A percentile compares a stretch with the other conserved stretches of the same genome.
Conservation (phyloP, 2,797 vertebrate genomes). For the Sebastes paucispinis region DNA sequence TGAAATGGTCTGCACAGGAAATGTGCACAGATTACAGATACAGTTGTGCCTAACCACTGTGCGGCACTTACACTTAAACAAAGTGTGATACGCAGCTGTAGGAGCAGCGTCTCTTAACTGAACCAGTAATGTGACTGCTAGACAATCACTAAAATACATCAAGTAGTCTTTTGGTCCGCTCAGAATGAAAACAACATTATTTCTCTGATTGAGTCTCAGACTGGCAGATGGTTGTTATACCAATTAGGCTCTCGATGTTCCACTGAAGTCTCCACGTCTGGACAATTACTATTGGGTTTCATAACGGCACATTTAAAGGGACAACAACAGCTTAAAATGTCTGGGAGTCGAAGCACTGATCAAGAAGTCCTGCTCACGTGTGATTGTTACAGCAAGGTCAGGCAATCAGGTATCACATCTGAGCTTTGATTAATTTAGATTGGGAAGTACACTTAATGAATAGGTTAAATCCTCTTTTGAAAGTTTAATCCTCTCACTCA, state of each 20-base stretch:
- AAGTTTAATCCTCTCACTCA: neutral
- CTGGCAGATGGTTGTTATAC: constrained; percentile 36
- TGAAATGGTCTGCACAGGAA: neutral
- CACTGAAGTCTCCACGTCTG: constrained; percentile 15
- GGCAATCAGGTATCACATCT: neutral
- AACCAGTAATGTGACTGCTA: neutral
- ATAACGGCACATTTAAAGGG: constrained; percentile 17
- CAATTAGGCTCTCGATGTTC: constrained; percentile 41
- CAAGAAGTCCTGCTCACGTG: neutral
- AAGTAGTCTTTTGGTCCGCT: constrained; percentile 3
- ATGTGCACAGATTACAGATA: constrained; percentile 24
- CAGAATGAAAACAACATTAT: constrained; percentile 17
- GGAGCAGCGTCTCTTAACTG: neutral
- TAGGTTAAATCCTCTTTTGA: neutral
- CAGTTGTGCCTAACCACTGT: neutral
- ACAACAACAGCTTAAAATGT: neutral
- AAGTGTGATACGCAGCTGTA: neutral
- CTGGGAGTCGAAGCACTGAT: neutral
- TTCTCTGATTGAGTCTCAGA: constrained; percentile 12
- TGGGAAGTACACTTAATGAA: neutral
- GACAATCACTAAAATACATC: constrained; percentile 7
- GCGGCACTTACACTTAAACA: neutral
- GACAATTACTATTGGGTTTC: constrained; percentile 17
- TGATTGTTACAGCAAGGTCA: neutral
- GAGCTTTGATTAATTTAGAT: neutral